Evolutionary conservation across 1,140 invertebrate species (phyloP), one percentile per base, ranked within the genome.

Genomic region (Sarcophaga bullata): DNA sequence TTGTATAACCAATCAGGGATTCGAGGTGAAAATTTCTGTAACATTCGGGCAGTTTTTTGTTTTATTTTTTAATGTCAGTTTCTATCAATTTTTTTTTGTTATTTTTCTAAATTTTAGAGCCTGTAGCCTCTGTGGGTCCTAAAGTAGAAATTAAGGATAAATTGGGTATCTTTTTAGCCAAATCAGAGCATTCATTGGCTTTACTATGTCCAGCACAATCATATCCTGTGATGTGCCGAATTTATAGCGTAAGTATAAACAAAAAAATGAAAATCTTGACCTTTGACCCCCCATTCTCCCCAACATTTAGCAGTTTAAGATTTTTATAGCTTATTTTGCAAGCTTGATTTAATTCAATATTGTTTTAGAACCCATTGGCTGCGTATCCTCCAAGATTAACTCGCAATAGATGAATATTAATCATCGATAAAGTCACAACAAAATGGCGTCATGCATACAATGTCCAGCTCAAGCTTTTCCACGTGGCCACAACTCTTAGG

Each of bases 351-450:
- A 75, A 52, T 52, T 48, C 47, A 9, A 15, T 19, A 73, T 82
- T 13, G 3, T 58, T 62, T 9, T 73, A 88, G 86, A 88, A 75
- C 88, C 88, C 19, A 85, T 93, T 54, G 94, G 94, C 88, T 93
- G 93, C 84, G 95, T 95, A 82, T 92, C 93, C 78, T 95, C 95
- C 25, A 94, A 94, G 87, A 93, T 96, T 85, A 94, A 93, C 76
- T 93, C 93, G 80, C n/a, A n/a, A 93, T 94, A 83, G 94, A 95
- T 88, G 92, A 94, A 89, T 94, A n/a, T n/a, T n/a, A n/a, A n/a
- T n/a, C n/a, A n/a, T n/a, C n/a, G n/a, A n/a, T n/a, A n/a, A n/a
- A n/a, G n/a, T n/a, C n/a, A n/a, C n/a, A n/a, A n/a, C n/a, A n/a
- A n/a, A n/a, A n/a, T n/a, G n/a, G n/a, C n/a, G n/a, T n/a, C n/a